Conservation (phyloP, 2,797 vertebrate genomes). For the Orientallactaga sibirica region DNA sequence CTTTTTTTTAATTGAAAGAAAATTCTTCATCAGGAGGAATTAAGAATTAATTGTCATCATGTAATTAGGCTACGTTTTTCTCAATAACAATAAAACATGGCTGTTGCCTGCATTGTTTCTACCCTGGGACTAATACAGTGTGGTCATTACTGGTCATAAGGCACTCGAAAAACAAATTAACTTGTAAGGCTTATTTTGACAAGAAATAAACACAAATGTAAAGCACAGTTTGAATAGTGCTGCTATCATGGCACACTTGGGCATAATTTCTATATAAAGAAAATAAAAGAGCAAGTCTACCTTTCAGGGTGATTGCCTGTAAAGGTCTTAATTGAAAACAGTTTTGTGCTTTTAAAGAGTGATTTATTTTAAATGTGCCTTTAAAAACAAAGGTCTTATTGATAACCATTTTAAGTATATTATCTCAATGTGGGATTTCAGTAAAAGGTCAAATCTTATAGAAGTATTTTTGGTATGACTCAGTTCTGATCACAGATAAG, state of each 20-base stretch:
- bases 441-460: conserved; percentile 94
- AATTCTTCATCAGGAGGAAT: conserved; percentile 81
- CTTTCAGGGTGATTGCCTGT: conserved; percentile 85
- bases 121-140: conserved; percentile 84
- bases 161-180: conserved; percentile 86
- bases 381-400: conserved; percentile 88
- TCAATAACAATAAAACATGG: conserved; percentile 85
- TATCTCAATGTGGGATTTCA: conserved; percentile 90
- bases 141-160: conserved; percentile 86
- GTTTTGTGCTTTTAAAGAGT: conserved; percentile 88
- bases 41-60: conserved; percentile 86
- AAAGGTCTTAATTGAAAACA: conserved; percentile 88
- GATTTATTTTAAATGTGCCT: conserved; percentile 88
- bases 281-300: conserved; percentile 86
- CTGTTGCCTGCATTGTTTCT: conserved; percentile 85
- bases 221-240: conserved; percentile 83
- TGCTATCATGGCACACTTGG: conserved; percentile 85
- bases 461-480: conserved; percentile 94
- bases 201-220: conserved; percentile 87
- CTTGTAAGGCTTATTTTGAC: conserved; percentile 87
- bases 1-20: conserved; percentile 36
- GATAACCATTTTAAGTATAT: conserved; percentile 88
- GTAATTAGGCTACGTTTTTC: conserved; percentile 84
- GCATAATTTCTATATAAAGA: conserved; percentile 86
- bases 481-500: conserved; percentile 90